Percentiles rank a stretch among this genome's conserved stretches.
phyloP scores from a whole-genome alignment of 2,113 vertebrate species.

The Condylura cristata region DNA sequence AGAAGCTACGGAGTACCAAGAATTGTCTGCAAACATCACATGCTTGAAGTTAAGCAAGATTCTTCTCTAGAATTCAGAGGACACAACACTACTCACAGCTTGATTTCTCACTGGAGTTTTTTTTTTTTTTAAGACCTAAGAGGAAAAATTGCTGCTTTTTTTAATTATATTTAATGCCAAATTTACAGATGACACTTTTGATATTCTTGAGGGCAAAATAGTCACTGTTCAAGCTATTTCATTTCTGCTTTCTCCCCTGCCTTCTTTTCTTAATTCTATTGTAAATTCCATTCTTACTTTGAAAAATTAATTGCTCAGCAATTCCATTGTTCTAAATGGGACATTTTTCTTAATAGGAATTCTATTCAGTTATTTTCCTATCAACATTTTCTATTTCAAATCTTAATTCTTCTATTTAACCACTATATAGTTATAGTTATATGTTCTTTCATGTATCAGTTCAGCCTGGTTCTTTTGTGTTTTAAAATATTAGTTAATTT shows the following conservation, averaged over 20 bases:
- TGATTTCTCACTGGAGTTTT: not conserved
- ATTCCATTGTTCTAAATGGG: not conserved
- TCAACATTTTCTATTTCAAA: slow-evolving; percentile 27
- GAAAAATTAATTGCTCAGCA: not conserved
- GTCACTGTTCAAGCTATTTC: not conserved
- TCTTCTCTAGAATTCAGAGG: not conserved
- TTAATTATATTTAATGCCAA: slow-evolving; percentile 30
- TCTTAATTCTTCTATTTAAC: not conserved
- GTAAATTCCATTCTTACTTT: not conserved
- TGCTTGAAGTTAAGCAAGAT: not conserved
- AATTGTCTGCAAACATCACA: not conserved
- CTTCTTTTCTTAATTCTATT: not conserved
- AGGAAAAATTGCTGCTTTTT: not conserved
- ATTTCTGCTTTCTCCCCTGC: not conserved
- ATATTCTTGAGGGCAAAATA: not conserved
- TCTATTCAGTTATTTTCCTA: not conserved
- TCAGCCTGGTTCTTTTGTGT: not conserved
- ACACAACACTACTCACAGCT: not conserved
- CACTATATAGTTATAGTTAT: not conserved
- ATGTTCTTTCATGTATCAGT: not conserved
- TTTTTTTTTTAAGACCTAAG: not conserved
- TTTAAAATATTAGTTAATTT: slow-evolving; percentile 22
- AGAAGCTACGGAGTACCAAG: not conserved
- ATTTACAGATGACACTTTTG: not conserved
- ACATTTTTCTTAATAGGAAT: not conserved